Base-by-base conservation (phyloP, 2,113 vertebrate genomes). In the Silurus asotus region DNA sequence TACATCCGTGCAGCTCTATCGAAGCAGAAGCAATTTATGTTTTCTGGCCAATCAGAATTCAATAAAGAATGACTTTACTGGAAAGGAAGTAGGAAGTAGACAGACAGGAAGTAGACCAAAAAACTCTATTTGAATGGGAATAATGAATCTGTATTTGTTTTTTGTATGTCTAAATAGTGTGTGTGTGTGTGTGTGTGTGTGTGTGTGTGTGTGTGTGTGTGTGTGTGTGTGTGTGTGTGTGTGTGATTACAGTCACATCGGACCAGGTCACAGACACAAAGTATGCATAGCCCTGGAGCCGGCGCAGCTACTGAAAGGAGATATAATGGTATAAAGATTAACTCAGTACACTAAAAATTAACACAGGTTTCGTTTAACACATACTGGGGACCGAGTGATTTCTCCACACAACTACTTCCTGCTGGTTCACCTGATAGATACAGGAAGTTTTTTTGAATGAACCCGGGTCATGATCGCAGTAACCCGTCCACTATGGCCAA, bases 301-400 rank as follows among this genome's bases (percentile, higher is more conserved):
- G 5, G 97, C 97, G 8, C 97, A 98, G 92, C 96, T 98, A 59
- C 93, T 99, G 79, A 99, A 99, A 90, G 98, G 97, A 84, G 98
- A 99, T 89, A 93, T 98, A 90, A 97, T 98, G 97, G 98, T 99
- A 94, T 93, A 87, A 28, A 59, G 4, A 56, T 59, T 70, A 69
- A 62, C n/a, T n/a, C 6, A 7, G 20, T 75, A 76, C 17, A 19
- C 70, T 76, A 70, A n/a, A 67, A 17, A 20, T 69, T 79, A 67
- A 51, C 86, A 37, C 0, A 0, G 20, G n/a, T 20, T 69, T 55
- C 37, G 37, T 37, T 64, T 45, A 59, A 64, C 17, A 9, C 79
- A 23, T 3, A 37, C n/a, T 15, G 65, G 5, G 37, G 37, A 37
- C 37, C 2, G 37, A 37, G 37, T 37, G 37, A 37, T 37, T 37